Percentiles rank a stretch among this genome's conserved stretches.
Evolutionary conservation across 2,113 vertebrate genomes (phyloP).

Genomic region (Cephalopholis sonnerati): DNA sequence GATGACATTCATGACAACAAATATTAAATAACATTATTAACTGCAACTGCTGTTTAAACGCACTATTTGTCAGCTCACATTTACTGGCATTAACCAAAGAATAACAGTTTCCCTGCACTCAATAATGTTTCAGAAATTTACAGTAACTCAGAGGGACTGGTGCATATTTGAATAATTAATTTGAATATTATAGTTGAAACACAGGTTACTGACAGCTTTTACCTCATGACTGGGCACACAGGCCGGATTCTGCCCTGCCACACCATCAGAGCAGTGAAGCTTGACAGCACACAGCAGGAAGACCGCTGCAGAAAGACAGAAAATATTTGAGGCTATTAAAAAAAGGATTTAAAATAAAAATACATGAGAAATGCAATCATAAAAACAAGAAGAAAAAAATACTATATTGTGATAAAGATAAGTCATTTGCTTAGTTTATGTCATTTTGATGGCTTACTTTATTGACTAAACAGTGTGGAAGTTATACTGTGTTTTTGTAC

Average conservation of each 20-base stretch:
- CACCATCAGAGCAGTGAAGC: conserved; percentile 13
- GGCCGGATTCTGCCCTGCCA: background rate
- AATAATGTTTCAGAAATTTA: background rate
- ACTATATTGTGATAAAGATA: background rate
- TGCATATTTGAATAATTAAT: background rate
- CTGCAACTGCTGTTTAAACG: background rate
- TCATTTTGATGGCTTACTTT: background rate
- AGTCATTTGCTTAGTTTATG: background rate
- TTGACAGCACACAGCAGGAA: conserved; percentile 57
- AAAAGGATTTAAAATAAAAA: background rate
- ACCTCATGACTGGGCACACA: conserved; percentile 60
- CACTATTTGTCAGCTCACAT: background rate
- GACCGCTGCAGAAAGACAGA: conserved; percentile 56
- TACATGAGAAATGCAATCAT: background rate
- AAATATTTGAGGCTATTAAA: background rate
- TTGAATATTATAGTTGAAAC: background rate
- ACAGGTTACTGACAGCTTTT: background rate
- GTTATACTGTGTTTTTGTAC: background rate
- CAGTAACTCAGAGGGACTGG: background rate
- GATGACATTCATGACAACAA: background rate
- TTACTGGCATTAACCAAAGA: background rate
- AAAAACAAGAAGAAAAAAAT: background rate
- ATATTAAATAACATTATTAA: background rate
- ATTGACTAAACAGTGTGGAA: background rate
- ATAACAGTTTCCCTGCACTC: background rate